These are phyloP conservation scores for Drosophila cracens DNA, from an alignment of 2,888 invertebrate genomes.

Conservation along the genomic window DNA sequence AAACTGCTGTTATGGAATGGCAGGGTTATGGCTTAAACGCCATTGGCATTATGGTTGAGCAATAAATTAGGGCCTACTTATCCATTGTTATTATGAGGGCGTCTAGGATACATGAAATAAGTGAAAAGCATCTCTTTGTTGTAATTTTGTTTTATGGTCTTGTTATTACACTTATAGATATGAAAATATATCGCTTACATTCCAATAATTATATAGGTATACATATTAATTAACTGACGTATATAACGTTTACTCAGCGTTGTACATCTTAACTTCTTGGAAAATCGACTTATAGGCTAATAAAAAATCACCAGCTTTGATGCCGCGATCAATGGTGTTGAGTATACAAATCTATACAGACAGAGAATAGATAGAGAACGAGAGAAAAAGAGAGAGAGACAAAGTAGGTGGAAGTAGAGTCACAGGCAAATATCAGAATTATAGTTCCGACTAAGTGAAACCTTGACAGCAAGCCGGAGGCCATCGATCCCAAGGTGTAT, in stretches of 20 bases:
- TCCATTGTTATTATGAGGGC: too few relatives aligned
- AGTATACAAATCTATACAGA: conserved; percentile 28
- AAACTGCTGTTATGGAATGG: too few relatives aligned
- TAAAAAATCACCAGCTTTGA: conserved; percentile 95
- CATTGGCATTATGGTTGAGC: too few relatives aligned
- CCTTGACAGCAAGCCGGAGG: conserved; percentile 85
- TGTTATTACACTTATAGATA: conserved; percentile 37
- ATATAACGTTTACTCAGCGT: too few relatives aligned
- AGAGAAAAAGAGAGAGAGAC: not conserved
- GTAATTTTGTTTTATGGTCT: not conserved
- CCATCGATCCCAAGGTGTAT: conserved; percentile 86
- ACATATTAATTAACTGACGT: too few relatives aligned
- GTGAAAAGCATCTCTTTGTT: not conserved
- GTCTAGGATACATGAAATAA: not conserved
- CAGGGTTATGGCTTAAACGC: too few relatives aligned
- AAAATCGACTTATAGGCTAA: conserved; percentile 93
- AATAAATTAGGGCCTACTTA: too few relatives aligned
- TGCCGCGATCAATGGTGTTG: conserved; percentile 87
- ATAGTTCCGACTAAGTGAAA: too few relatives aligned
- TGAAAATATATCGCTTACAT: conserved; percentile 44
- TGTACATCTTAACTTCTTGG: too few relatives aligned
- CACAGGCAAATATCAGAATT: too few relatives aligned
- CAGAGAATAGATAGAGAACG: conserved; percentile 14
- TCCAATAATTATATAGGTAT: not conserved
- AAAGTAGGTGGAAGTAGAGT: not conserved